phyloP scores from a whole-genome alignment of 2,113 vertebrate species.

The Forbesichthys agassizii region DNA sequence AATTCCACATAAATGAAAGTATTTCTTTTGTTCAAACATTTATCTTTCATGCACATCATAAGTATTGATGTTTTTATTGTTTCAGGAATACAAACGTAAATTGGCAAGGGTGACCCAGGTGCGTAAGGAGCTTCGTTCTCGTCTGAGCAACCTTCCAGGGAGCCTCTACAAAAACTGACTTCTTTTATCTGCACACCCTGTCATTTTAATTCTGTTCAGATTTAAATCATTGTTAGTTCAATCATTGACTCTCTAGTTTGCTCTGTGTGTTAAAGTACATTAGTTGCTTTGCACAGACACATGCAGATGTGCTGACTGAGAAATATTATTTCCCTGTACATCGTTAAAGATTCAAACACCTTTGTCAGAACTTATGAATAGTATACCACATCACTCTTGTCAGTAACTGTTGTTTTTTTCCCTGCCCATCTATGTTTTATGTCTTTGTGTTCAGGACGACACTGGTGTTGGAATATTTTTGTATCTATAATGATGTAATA shows the following conservation, averaged over 20 bases:
- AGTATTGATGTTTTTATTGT: constrained; percentile 46
- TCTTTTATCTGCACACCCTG: constrained; percentile 32
- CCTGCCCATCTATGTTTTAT: constrained; percentile 25
- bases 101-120: constrained; percentile 93
- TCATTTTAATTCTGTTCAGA: constrained; percentile 25
- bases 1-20: no score
- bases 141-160: constrained; percentile 90
- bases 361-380: background rate
- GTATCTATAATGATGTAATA: constrained; percentile 82
- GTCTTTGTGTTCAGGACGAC: constrained; percentile 69
- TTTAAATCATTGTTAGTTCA: background rate
- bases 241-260: constrained; percentile 12
- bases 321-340: constrained; percentile 14
- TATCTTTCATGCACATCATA: background rate
- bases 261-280: background rate
- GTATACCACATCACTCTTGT: constrained; percentile 14
- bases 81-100: constrained; percentile 97
- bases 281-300: background rate
- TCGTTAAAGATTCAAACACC: background rate
- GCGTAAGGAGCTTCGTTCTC: constrained; percentile 93
- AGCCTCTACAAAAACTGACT: constrained; percentile 89
- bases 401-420: constrained; percentile 19
- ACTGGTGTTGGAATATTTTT: constrained; percentile 89
- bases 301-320: constrained; percentile 24
- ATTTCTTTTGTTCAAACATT: no score